phyloP scores from a whole-genome alignment of 2,888 invertebrate genomes.

The Zootermopsis nevadensis region DNA sequence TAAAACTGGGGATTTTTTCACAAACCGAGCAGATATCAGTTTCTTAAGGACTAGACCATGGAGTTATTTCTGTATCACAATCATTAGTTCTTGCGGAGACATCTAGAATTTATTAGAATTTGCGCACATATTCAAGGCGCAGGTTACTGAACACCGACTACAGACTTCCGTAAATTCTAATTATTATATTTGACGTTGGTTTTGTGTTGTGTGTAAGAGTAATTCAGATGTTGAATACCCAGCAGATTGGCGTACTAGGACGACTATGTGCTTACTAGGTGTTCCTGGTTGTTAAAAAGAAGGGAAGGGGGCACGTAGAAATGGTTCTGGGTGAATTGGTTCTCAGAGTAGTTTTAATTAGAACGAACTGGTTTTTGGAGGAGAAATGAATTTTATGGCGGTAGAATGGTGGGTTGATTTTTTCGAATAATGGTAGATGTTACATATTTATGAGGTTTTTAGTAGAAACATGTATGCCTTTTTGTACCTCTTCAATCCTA shows the following conservation, averaged over 20 bases:
- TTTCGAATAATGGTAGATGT: not conserved
- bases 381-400: not conserved
- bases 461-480: not conserved
- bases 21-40: too few species aligned
- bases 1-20: too few species aligned
- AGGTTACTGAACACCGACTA: too few species aligned
- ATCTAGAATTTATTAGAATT: too few species aligned
- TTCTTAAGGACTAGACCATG: too few species aligned
- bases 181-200: too few species aligned
- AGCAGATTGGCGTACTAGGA: not conserved
- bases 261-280: not conserved
- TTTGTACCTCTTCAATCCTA: not conserved
- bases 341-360: not conserved
- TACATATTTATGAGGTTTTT: conserved; percentile 9
- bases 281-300: not conserved
- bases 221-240: not conserved
- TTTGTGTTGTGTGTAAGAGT: too few species aligned
- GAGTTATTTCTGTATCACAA: too few species aligned
- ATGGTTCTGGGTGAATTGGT: not conserved
- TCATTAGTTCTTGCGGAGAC: too few species aligned
- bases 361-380: not conserved
- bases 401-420: not conserved
- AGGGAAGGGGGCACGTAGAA: not conserved
- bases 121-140: too few species aligned
- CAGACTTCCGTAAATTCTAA: too few species aligned